Percentiles rank a stretch among this genome's conserved stretches.
Conservation (phyloP, 2,113 vertebrate genomes). For the Lanius collurio region DNA sequence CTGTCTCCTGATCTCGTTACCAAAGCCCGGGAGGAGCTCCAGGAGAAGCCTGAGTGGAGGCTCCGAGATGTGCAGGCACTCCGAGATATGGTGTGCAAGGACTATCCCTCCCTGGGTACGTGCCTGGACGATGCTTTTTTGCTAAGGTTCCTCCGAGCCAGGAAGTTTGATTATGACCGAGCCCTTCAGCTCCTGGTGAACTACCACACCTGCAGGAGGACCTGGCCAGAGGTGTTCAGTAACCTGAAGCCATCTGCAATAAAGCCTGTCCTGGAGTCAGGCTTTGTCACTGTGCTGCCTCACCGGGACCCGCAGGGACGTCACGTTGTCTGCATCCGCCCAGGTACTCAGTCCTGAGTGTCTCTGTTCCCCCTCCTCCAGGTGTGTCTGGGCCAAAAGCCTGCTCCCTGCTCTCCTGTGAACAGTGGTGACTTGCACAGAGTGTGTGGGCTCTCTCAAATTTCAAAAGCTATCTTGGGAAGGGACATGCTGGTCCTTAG, state of each 20-base stretch:
- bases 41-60: slow-evolving; percentile 97
- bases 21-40: slow-evolving; percentile 94
- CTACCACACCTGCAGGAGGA: slow-evolving; percentile 89
- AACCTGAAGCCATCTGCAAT: slow-evolving; percentile 90
- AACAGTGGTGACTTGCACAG: not conserved
- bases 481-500: not conserved
- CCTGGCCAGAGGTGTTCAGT: slow-evolving; percentile 94
- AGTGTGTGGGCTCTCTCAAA: not conserved
- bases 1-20: slow-evolving; percentile 90
- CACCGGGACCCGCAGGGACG: slow-evolving; percentile 86
- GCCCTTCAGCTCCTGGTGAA: slow-evolving; percentile 94
- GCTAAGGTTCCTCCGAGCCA: slow-evolving; percentile 92
- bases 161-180: slow-evolving; percentile 97
- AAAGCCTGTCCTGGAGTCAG: slow-evolving; percentile 88
- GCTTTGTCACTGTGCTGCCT: slow-evolving; percentile 94
- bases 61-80: slow-evolving; percentile 94
- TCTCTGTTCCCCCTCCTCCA: rapidly evolving
- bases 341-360: slow-evolving; percentile 74
- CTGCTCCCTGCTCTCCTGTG: not conserved
- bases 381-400: not conserved
- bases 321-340: slow-evolving; percentile 89
- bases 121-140: slow-evolving; percentile 92
- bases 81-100: slow-evolving; percentile 95
- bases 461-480: not conserved
- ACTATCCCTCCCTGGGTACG: slow-evolving; percentile 87